Base-by-base conservation (phyloP, 2,888 invertebrate species). In the Pristionchus exspectatus region DNA sequence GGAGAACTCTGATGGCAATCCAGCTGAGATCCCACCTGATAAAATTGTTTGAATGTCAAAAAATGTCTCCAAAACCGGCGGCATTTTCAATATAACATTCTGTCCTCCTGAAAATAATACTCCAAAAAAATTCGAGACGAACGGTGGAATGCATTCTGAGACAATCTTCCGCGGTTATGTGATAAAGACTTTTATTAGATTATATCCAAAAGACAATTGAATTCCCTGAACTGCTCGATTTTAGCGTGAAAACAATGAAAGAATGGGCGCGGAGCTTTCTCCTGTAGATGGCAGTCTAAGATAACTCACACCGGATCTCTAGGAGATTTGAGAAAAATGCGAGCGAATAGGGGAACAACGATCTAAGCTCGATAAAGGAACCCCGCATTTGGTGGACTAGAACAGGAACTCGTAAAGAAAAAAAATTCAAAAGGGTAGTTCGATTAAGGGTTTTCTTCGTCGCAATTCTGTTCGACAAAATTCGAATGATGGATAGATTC, bases 1-100 rank as follows among this genome's bases (percentile, higher is more conserved):
- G n/a, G n/a, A n/a, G n/a, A n/a, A n/a, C n/a, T n/a, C n/a, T n/a
- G n/a, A n/a, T n/a, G n/a, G n/a, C n/a, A n/a, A n/a, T n/a, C n/a
- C n/a, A n/a, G n/a, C n/a, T n/a, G n/a, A n/a, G n/a, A n/a, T n/a
- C n/a, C n/a, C n/a, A n/a, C n/a, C n/a, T n/a, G n/a, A n/a, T n/a
- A n/a, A n/a, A n/a, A n/a, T n/a, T n/a, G n/a, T n/a, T n/a, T n/a
- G n/a, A n/a, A n/a, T n/a, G n/a, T n/a, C n/a, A n/a, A n/a, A n/a
- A n/a, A n/a, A 87, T 72, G 90, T 44, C 27, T 59, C 87, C 27
- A 7, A 7, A 7, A 87, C 87, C 10, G 87, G 87, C 50, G 86
- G 86, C 38, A 87, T 18, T 7, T 87, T 87, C 18, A 38, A 81
- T 18, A 18, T 87, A 90, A 87, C 14, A 10, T 54, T 54, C 54